Evolutionary conservation across 1,140 invertebrate genomes (phyloP).

Genomic region (Drosophila seguyi): DNA sequence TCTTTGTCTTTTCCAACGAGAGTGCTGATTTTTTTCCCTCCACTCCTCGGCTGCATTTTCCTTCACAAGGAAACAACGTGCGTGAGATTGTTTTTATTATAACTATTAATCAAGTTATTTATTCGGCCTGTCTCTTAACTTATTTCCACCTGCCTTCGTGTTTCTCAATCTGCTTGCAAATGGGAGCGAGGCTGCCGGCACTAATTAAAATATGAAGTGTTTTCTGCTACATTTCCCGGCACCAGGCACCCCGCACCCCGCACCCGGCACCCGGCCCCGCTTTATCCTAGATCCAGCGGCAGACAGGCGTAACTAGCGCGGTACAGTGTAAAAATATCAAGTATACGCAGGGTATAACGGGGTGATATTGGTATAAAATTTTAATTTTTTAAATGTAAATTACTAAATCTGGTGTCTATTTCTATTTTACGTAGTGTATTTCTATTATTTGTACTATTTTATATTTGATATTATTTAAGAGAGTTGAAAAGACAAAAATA

Average conservation of each 20-base stretch:
- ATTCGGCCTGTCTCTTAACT: slow-evolving; percentile 11
- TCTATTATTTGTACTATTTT: not conserved
- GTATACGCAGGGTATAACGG: not conserved
- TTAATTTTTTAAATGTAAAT: not conserved
- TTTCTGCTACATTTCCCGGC: slow-evolving; percentile 72
- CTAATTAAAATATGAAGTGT: slow-evolving; percentile 82
- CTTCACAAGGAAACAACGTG: slow-evolving; percentile 50
- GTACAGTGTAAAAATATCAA: not conserved
- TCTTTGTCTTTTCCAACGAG: slow-evolving; percentile 12
- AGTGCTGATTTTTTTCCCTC: not conserved
- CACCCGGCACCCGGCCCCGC: not conserved
- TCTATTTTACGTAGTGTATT: not conserved
- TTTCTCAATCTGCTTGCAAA: slow-evolving; percentile 23
- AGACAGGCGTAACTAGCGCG: slow-evolving; percentile 33
- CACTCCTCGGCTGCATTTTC: slow-evolving; percentile 12
- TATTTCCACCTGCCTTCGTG: slow-evolving; percentile 19
- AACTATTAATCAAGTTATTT: slow-evolving; percentile 66
- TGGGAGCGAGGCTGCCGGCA: slow-evolving; percentile 66
- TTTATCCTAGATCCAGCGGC: not conserved
- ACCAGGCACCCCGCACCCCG: not conserved
- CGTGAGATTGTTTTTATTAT: slow-evolving; percentile 68
- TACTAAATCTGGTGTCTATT: not conserved
- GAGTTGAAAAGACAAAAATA: not conserved
- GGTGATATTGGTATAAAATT: no score
- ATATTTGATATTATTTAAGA: no score